Conservation (phyloP, 2,888 invertebrate genomes). For the Mellilla xanthometata region DNA sequence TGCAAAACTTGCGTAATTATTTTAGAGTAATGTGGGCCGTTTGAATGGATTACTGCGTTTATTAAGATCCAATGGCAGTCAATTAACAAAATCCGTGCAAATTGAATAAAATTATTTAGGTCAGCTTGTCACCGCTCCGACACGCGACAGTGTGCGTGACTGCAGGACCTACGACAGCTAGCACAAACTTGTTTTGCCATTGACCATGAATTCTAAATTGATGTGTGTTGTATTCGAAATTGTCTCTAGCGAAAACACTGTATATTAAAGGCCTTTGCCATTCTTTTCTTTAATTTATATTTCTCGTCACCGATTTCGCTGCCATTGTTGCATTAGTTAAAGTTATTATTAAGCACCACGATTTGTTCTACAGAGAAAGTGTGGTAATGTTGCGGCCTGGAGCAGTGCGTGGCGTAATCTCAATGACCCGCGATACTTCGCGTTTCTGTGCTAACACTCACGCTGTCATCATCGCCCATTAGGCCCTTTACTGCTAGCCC, state of each 20-base stretch:
- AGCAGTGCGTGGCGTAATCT: conserved; percentile 40
- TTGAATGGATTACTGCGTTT: conserved; percentile 12
- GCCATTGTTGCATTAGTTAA: conserved; percentile 16
- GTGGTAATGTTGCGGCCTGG: conserved; percentile 41
- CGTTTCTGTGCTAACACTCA: conserved; percentile 15
- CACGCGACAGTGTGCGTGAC: conserved; percentile 31
- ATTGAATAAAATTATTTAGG: conserved; percentile 17
- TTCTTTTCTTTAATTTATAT: conserved; percentile 7
- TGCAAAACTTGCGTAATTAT: conserved; percentile 20
- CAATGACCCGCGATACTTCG: conserved; percentile 37
- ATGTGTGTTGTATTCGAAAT: conserved; percentile 6
- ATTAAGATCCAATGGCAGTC: no score
- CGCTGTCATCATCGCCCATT: conserved; percentile 24
- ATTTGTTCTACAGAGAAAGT: conserved; percentile 52
- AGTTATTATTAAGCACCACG: conserved; percentile 17
- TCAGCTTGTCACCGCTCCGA: conserved; percentile 14
- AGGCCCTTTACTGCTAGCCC: conserved; percentile 8
- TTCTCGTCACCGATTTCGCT: conserved; percentile 13
- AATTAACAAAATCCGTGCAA: conserved; percentile 16
- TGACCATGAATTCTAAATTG: conserved; percentile 44
- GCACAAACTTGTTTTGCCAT: conserved; percentile 34
- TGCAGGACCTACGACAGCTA: conserved; percentile 36
- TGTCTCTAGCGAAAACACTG: neutral
- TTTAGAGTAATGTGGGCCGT: conserved; percentile 28
- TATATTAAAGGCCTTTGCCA: neutral